Percentiles rank a stretch among this genome's conserved stretches.
Evolutionary conservation across 2,797 vertebrate genomes (phyloP).

Genomic region (Enteromius radiatus): DNA sequence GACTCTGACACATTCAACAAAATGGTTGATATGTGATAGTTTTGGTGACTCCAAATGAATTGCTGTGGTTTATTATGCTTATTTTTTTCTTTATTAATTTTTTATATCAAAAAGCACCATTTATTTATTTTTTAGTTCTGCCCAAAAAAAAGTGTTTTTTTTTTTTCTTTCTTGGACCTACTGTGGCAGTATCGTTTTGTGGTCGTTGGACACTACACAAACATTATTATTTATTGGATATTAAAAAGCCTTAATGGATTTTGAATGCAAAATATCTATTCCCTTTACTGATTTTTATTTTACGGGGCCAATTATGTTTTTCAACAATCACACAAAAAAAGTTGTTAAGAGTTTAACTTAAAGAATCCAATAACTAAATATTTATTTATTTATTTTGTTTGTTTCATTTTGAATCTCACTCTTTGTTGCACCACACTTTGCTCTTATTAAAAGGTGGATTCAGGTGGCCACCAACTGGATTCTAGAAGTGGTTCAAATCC

Average conservation of each 20-base stretch:
- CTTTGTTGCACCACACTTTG: not conserved
- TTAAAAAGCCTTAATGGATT: not conserved
- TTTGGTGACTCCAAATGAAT: not conserved
- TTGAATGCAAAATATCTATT: not conserved
- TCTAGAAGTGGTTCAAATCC: not conserved
- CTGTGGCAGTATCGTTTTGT: not conserved
- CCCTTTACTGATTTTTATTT: not conserved
- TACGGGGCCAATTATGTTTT: not conserved
- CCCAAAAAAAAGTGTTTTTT: not conserved
- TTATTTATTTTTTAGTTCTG: too few species aligned
- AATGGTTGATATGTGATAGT: not conserved
- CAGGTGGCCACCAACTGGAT: not conserved
- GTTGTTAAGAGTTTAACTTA: not conserved
- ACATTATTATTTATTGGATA: too few species aligned
- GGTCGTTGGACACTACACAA: not conserved
- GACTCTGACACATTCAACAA: not conserved
- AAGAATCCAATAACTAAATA: not conserved
- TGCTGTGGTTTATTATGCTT: not conserved
- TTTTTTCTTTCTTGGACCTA: not conserved
- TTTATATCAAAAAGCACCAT: not conserved
- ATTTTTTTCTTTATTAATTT: not conserved
- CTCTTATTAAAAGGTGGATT: conserved; percentile 2
- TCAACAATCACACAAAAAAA: not conserved
- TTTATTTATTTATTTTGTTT: not conserved
- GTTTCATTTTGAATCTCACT: not conserved